phyloP scores from a whole-genome alignment of 2,113 vertebrate species.

The Eurystomus gularis region DNA sequence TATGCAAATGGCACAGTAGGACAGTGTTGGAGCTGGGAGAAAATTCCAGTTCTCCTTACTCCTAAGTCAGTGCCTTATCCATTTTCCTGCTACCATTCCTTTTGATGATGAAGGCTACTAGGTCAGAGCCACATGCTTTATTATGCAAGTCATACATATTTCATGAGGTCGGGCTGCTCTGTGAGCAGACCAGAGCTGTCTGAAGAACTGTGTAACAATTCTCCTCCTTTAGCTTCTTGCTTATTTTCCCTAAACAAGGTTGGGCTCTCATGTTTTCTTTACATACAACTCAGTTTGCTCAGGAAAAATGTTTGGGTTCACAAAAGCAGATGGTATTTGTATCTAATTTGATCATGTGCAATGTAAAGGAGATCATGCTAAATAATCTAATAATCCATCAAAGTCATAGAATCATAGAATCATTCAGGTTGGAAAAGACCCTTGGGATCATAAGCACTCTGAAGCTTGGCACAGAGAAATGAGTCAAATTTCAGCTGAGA shows the following conservation, averaged over 20 bases:
- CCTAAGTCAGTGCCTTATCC: neutral
- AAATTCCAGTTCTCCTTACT: neutral
- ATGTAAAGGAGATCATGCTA: neutral
- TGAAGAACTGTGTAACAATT: neutral
- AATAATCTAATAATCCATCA: neutral
- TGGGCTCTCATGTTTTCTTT: neutral
- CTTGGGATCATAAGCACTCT: too few relatives aligned
- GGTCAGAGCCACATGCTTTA: neutral
- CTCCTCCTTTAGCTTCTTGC: neutral
- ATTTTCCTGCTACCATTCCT: neutral
- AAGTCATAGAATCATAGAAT: too few relatives aligned
- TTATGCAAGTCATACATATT: too few relatives aligned
- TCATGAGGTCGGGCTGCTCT: neutral
- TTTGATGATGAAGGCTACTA: neutral
- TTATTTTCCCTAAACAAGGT: neutral
- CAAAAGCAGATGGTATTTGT: neutral
- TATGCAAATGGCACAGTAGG: neutral
- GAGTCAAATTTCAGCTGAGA: neutral
- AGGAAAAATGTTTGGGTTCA: neutral
- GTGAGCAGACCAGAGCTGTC: neutral
- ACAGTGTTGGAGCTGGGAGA: neutral
- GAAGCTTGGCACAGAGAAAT: neutral
- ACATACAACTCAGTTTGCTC: neutral
- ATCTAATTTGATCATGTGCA: neutral
- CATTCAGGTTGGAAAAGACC: too few relatives aligned